phyloP scores from a whole-genome alignment of 2,797 vertebrate species.

The Fringilla coelebs region DNA sequence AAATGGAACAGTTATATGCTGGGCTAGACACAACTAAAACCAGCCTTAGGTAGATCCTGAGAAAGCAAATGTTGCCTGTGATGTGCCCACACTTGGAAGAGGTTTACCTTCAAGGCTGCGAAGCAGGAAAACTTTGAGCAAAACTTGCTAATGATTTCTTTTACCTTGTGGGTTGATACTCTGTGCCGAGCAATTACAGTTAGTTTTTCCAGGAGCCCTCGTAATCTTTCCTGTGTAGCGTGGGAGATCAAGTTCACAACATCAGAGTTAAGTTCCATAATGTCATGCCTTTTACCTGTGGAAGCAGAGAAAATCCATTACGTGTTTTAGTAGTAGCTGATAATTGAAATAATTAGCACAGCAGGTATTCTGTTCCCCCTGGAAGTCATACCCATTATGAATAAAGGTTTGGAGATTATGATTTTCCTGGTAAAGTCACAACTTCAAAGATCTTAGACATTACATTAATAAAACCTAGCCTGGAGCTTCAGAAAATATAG shows the following conservation, averaged over 20 bases:
- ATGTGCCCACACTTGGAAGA: not conserved
- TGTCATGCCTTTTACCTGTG: slow-evolving; percentile 88
- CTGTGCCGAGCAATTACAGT: slow-evolving; percentile 85
- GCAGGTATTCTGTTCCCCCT: slow-evolving; percentile 93
- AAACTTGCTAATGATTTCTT: slow-evolving; percentile 51
- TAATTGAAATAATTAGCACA: slow-evolving; percentile 98
- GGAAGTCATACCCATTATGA: slow-evolving; percentile 97
- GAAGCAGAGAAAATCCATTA: slow-evolving; percentile 93
- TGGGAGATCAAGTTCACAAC: slow-evolving; percentile 90
- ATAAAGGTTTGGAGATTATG: slow-evolving; percentile 96
- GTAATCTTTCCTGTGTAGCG: slow-evolving; percentile 88
- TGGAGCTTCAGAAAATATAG: slow-evolving; percentile 89
- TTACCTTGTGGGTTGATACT: slow-evolving; percentile 83
- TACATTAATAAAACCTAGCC: slow-evolving; percentile 97
- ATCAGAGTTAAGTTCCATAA: slow-evolving; percentile 88
- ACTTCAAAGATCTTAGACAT: slow-evolving; percentile 98
- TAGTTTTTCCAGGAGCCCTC: slow-evolving; percentile 88
- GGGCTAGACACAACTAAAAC: not conserved
- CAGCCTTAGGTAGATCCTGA: slow-evolving; percentile 14
- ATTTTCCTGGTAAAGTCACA: slow-evolving; percentile 97
- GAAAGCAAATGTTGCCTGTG: not conserved
- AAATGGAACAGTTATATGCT: not conserved
- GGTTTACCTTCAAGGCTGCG: slow-evolving; percentile 9
- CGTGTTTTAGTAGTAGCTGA: slow-evolving; percentile 89
- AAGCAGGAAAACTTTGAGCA: slow-evolving; percentile 28